Evolutionary conservation across 2,888 invertebrate genomes (phyloP).

Genomic region (Gasteruption jaculator): DNA sequence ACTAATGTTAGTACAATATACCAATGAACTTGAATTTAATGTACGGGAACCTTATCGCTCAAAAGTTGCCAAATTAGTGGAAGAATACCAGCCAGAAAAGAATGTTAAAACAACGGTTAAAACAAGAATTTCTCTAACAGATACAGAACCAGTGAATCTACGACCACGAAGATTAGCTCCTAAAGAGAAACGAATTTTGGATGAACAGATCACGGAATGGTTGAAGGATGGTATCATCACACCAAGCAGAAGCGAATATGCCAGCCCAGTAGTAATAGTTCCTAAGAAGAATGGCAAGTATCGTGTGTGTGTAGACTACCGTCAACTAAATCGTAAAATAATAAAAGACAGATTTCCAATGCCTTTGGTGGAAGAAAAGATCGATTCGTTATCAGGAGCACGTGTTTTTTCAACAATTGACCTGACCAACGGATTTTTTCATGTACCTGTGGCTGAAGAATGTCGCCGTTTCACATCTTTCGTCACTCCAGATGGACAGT

Average conservation of each 20-base stretch:
- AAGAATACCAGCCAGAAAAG: too few species aligned
- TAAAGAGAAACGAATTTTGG: too few species aligned
- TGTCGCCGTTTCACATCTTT: conserved; percentile 19
- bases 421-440: conserved; percentile 19
- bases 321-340: conserved; percentile 29
- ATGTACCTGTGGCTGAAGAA: conserved; percentile 16
- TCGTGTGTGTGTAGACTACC: conserved; percentile 24
- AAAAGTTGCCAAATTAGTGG: too few species aligned
- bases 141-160: too few species aligned
- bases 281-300: conserved; percentile 7
- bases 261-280: conserved; percentile 8
- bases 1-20: too few species aligned
- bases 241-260: conserved; percentile 6
- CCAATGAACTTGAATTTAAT: too few species aligned
- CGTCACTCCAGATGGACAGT: conserved; percentile 16
- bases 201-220: too few species aligned
- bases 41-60: too few species aligned
- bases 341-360: conserved; percentile 31
- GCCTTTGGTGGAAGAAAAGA: conserved; percentile 20
- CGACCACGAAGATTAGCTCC: too few species aligned
- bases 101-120: too few species aligned
- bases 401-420: conserved; percentile 18
- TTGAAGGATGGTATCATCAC: conserved; percentile 2
- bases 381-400: conserved; percentile 18
- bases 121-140: too few species aligned